Evolutionary conservation across 1,140 invertebrate species (phyloP), one percentile per base, ranked within the genome.

Genomic region (Drosophila oshimai): DNA sequence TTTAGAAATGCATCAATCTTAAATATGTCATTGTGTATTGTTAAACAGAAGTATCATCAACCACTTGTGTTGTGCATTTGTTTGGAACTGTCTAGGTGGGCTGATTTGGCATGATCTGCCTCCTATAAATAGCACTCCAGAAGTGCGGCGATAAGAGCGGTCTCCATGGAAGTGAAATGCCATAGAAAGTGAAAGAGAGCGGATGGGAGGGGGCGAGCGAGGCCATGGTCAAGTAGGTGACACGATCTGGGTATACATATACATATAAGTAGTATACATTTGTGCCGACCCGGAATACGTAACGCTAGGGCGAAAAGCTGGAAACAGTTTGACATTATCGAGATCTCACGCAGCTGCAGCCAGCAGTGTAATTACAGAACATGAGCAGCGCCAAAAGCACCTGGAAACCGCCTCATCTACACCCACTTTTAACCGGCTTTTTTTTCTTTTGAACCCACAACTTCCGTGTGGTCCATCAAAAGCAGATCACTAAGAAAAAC

Each of bases 291-390:
- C 44, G 42, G 6, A 7, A 26, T 42, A 42, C 41, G 39, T 41
- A 41, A 39, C 10, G 36, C 10, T 20, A n/a, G 6, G 17, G 36
- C 36, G 3, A 41, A 41, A 22, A 24, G 20, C 28, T 18, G 17
- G 24, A 57, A 57, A 33, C n/a, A 29, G 36, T 39, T 67, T 26
- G 46, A 5, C 31, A 50, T 41, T 62, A 54, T 72, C 47, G 41
- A 36, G 34, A 73, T 64, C 69, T 20, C 54, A 51, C 68, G 69
- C 65, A 58, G 51, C 64, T 70, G 68, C 68, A 44, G 18, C 10
- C 22, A 64, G 29, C 41, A 28, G 36, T 61, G 33, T 71, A 70
- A 69, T 69, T 71, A 71, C 39, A 45, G 13, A 58, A 58, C 12
- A 60, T 33, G 37, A 60, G 41, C 24, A 44, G 53, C 28, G n/a